Evolutionary conservation across 64 coral and sea anemone genomes (phyloP).

Genomic region (Porites lutea): DNA sequence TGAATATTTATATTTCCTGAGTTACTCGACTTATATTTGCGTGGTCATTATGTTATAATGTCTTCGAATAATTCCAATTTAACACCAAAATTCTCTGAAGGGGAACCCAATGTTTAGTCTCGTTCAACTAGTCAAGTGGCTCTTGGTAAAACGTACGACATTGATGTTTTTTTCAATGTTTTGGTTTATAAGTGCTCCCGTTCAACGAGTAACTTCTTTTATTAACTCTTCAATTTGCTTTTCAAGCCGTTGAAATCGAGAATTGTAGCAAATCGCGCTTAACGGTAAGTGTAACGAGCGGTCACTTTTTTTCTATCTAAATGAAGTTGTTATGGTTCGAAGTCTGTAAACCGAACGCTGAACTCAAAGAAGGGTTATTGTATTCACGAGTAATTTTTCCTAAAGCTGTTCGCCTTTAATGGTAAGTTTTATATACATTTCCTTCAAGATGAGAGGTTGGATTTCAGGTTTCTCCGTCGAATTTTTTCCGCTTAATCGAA

Average conservation of each 20-base stretch:
- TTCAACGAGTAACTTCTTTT: neutral
- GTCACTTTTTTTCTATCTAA: neutral
- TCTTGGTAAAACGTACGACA: slow-evolving; percentile 71
- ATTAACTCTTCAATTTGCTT: slow-evolving; percentile 6
- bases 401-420: too few relatives aligned
- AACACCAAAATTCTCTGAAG: neutral
- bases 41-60: neutral
- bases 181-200: neutral
- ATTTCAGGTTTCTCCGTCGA: too few relatives aligned
- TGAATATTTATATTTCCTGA: slow-evolving; percentile 59
- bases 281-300: neutral
- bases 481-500: too few relatives aligned
- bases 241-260: neutral
- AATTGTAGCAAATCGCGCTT: neutral
- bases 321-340: neutral
- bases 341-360: neutral
- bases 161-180: neutral
- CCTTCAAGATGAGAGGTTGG: too few relatives aligned
- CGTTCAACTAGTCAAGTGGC: slow-evolving; percentile 70
- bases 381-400: too few relatives aligned
- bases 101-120: slow-evolving; percentile 59
- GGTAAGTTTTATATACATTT: too few relatives aligned
- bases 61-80: neutral
- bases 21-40: neutral
- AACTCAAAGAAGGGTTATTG: too few relatives aligned